Evolutionary conservation across 2,888 invertebrate species (phyloP), one percentile per base, ranked within the genome.

Genomic region (Griposia aprilina): DNA sequence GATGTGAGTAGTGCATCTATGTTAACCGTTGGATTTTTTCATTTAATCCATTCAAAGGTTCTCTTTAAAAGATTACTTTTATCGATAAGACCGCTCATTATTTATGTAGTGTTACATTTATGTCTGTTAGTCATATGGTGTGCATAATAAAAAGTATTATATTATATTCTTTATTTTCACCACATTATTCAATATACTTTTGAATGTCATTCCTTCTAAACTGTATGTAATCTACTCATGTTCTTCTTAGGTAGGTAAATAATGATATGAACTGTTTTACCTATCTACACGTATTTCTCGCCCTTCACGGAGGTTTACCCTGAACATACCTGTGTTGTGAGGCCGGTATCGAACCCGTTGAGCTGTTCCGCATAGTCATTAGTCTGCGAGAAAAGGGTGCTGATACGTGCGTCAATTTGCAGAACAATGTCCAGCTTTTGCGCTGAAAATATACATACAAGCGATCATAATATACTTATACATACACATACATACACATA

Each of bases 361-460:
- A 96, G 89, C 87, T 95, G 95, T 5, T 93, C 91, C 0, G 93
- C 87, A 85, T 96, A 95, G 84, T 95, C 95, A 0, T 76, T 26
- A 7, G 94, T 92, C 80, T 94, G 76, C 1, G 90, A 78, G 62
- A 91, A 84, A 23, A 96, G 84, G 0, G 69, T 78, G 3, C 84
- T 83, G 50, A 96, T 90, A 0, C 94, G 94, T 0, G 20, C 36
- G 77, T 94, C 90, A 30, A 95, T 36, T 23, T 85, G 83, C 52
- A 92, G 0, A 0, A 93, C 94, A 0, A 90, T 52, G 0, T 92
- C 92, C 72, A 96, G 45, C 80, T 93, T 94, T 0, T 93, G 94
- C n/a, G 90, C 96, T 96, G 78, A 15, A 87, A 83, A 72, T 11
- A 59, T 15, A 60, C 26, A 48, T 3, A 55, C 15, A 50, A 55